Conservation (phyloP, 2,888 invertebrate genomes). For the Drosophila buzzatii region DNA sequence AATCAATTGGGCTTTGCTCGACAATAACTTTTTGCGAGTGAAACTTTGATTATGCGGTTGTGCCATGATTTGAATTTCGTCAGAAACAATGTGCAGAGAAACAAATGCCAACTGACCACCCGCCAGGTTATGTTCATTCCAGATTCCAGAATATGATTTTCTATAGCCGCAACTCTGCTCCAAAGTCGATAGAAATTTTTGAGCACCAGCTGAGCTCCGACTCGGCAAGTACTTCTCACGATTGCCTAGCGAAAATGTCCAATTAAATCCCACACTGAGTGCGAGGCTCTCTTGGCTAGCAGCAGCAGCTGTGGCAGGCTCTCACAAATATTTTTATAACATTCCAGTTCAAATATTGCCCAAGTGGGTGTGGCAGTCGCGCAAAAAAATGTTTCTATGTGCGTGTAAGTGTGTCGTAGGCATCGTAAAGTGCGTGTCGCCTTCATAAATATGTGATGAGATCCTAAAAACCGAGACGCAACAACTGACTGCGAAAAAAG, state of each 20-base stretch:
- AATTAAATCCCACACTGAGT: slow-evolving; percentile 40
- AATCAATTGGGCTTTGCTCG: slow-evolving; percentile 35
- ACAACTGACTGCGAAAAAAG: background rate
- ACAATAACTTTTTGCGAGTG: slow-evolving; percentile 5
- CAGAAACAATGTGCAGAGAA: background rate
- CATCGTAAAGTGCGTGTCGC: slow-evolving; percentile 61
- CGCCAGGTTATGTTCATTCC: background rate
- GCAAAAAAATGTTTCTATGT: slow-evolving; percentile 8
- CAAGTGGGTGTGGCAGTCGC: slow-evolving; percentile 18
- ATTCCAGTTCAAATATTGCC: slow-evolving; percentile 20
- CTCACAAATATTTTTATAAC: slow-evolving; percentile 9
- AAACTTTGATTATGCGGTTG: slow-evolving; percentile 6
- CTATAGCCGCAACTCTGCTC: slow-evolving; percentile 33
- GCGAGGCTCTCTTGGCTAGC: background rate
- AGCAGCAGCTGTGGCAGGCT: slow-evolving; percentile 28
- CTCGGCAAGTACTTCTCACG: slow-evolving; percentile 28
- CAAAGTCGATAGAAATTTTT: slow-evolving; percentile 34
- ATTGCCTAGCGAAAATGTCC: slow-evolving; percentile 51
- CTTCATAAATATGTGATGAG: slow-evolving; percentile 76
- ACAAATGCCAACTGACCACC: slow-evolving; percentile 1
- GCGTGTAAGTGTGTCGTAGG: slow-evolving; percentile 56
- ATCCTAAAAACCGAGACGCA: slow-evolving; percentile 15
- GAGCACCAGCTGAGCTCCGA: slow-evolving; percentile 51
- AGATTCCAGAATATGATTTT: slow-evolving; percentile 25
- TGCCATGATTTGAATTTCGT: slow-evolving; percentile 25